These are phyloP conservation scores for Cerceris rybyensis DNA, from an alignment of 2,888 invertebrate species.

Conservation along the genomic window DNA sequence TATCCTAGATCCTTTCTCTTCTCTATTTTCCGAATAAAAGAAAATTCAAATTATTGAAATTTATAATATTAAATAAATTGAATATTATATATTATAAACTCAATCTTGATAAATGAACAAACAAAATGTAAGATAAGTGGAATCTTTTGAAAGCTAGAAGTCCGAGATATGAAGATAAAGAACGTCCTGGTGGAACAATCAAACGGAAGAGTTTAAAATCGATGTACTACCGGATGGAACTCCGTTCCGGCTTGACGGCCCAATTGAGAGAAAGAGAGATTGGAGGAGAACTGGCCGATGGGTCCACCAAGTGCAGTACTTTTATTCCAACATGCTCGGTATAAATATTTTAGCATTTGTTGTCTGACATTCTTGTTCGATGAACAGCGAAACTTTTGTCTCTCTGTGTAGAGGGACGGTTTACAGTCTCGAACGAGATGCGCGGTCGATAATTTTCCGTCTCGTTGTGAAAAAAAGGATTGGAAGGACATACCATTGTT, in stretches of 20 bases:
- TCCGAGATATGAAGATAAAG: constrained; percentile 11
- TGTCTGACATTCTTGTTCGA: constrained; percentile 58
- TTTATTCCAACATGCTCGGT: constrained; percentile 36
- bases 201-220: constrained; percentile 42
- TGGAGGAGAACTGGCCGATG: constrained; percentile 20
- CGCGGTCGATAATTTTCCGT: constrained; percentile 31
- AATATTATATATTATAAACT: not conserved
- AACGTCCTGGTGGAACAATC: constrained; percentile 27
- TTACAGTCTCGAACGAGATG: too few species aligned
- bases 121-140: constrained; percentile 16
- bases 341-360: constrained; percentile 66
- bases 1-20: too few species aligned
- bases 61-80: too few species aligned
- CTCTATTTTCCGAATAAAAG: too few species aligned
- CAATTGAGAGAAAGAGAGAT: constrained; percentile 28
- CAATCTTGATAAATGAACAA: not conserved
- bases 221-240: constrained; percentile 29
- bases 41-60: too few species aligned
- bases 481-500: constrained; percentile 37
- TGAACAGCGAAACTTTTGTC: constrained; percentile 29
- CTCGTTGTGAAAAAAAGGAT: constrained; percentile 29
- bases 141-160: constrained; percentile 1
- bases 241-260: constrained; percentile 33
- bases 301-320: constrained; percentile 17
- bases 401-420: not conserved